Conservation (phyloP, 2,888 invertebrate genomes). For the Pammene fasciana region DNA sequence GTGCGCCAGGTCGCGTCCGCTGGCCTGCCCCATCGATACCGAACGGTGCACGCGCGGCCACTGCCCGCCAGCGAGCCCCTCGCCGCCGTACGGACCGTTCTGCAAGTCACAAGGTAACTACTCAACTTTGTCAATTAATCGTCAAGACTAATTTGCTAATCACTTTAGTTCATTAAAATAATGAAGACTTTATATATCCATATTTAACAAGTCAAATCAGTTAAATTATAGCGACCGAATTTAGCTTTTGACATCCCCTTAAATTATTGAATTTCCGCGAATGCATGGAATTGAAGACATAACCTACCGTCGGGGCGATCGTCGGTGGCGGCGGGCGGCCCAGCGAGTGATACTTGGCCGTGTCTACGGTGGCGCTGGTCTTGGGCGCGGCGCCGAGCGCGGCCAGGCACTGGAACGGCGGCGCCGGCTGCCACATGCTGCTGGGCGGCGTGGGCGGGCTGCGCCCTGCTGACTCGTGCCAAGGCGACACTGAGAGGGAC, state of each 20-base stretch:
- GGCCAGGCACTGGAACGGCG: constrained; percentile 72
- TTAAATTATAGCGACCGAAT: too few relatives aligned
- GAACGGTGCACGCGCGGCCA: constrained; percentile 90
- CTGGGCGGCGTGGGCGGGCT: constrained; percentile 72
- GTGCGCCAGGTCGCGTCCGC: constrained; percentile 75
- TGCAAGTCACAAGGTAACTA: not conserved
- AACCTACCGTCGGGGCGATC: constrained; percentile 51
- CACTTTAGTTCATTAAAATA: too few relatives aligned
- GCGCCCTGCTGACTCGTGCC: constrained; percentile 57
- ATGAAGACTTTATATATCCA: too few relatives aligned
- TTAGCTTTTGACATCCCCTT: too few relatives aligned
- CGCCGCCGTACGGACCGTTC: constrained; percentile 20
- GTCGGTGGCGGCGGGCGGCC: constrained; percentile 64
- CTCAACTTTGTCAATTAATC: too few relatives aligned
- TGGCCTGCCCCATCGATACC: constrained; percentile 92
- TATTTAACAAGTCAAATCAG: too few relatives aligned
- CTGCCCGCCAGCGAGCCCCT: constrained; percentile 47
- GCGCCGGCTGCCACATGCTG: constrained; percentile 76
- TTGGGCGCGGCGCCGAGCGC: constrained; percentile 71
- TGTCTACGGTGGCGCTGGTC: constrained; percentile 71
- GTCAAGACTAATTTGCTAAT: too few relatives aligned
- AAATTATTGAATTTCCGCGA: too few relatives aligned
- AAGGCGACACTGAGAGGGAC: constrained; percentile 57
- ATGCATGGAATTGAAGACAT: not conserved
- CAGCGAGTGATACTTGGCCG: constrained; percentile 70